Base-by-base conservation (phyloP, 2,797 vertebrate genomes). In the Rhinatrema bivittatum region DNA sequence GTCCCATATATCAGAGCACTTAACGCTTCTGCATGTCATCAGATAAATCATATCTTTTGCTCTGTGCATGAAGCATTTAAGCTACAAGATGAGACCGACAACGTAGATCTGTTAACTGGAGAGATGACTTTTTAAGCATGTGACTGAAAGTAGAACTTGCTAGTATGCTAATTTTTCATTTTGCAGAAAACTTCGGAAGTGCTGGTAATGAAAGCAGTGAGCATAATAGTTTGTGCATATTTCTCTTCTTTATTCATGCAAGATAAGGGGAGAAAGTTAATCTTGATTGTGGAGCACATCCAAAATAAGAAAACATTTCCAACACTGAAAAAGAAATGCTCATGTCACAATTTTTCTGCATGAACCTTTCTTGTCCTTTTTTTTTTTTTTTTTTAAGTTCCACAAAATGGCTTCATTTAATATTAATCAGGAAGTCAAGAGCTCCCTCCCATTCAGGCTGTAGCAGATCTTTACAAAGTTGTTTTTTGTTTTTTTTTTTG, bases 401-500 rank as follows among this genome's bases (percentile, higher is more conserved):
- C 33, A 25, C 45, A 10, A 50, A 42, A 48, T 29, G 29, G 0
- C 32, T 42, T 6, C 12, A 27, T 32, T 51, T 37, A 39, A 28
- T 32, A 56, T 9, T 52, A 48, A 39, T 53, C 35, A 51, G 29
- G 42, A 56, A 50, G 45, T 33, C 57, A 56, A 64, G 51, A 23
- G 18, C 27, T 36, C 50, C 36, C 30, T 54, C 39, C 37, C 41
- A 36, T 62, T 56, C 23, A 30, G 47, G 33, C 11, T 38, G 42
- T 13, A 18, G 23, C 7, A 13, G 20, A 20, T 38, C 30, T 55
- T 58, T 18, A 32, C 30, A 50, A 55, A 52, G 48, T 57, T 62
- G 41, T 45, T 20, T 31, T 60, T 55, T 55, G 25, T 62, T 41
- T 45, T 20, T 31, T 60, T 55, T 55, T 25, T 56, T 53, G 27